Conservation (phyloP, 2,888 invertebrate species). For the Dione vanillae region DNA sequence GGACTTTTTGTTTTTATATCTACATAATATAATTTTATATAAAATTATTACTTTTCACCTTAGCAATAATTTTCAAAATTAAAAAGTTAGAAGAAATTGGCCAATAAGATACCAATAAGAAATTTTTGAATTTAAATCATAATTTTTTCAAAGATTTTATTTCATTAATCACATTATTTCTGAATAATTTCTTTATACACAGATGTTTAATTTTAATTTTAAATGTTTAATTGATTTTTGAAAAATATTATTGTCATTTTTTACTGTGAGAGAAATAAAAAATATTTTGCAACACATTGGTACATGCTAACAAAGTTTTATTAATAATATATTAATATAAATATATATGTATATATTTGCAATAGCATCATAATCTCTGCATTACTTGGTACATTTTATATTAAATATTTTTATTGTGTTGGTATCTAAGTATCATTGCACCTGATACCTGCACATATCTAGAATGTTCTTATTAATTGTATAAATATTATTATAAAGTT, state of each 20-base stretch:
- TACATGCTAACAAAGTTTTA: too few species aligned
- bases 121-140: background rate
- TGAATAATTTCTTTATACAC: too few species aligned
- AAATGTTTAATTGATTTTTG: too few species aligned
- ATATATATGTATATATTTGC: too few species aligned
- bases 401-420: background rate
- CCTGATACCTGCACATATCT: constrained; percentile 37
- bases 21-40: background rate
- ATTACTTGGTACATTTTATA: constrained; percentile 2
- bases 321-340: too few species aligned
- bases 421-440: constrained; percentile 10
- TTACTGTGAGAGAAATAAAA: too few species aligned
- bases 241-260: too few species aligned
- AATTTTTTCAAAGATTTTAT: background rate
- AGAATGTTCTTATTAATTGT: constrained; percentile 39
- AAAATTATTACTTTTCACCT: background rate
- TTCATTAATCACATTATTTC: too few species aligned
- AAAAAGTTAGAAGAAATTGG: background rate
- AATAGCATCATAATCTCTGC: background rate
- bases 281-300: too few species aligned
- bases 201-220: too few species aligned
- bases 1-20: background rate
- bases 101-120: constrained; percentile 35
- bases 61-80: background rate
- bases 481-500: constrained; percentile 44